Evolutionary conservation across 2,113 vertebrate genomes (phyloP).

Genomic region (Lepisosteus osseus): DNA sequence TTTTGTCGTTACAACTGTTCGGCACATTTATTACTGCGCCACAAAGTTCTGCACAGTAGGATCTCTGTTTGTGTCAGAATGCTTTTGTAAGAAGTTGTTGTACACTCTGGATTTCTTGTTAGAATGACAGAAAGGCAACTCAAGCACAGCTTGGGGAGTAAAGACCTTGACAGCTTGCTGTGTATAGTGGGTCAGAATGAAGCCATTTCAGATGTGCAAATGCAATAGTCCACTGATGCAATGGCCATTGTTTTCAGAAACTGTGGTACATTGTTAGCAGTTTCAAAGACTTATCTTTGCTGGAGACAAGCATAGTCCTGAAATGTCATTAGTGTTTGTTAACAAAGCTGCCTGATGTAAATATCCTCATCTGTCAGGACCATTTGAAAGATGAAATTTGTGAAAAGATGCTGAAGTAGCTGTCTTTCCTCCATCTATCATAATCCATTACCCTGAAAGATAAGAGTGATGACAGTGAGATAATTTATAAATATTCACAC

Average conservation of each 20-base stretch:
- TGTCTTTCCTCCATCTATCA: no score
- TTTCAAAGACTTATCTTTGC: slow-evolving; percentile 2
- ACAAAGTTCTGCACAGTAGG: background rate
- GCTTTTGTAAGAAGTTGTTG: background rate
- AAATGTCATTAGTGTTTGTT: background rate
- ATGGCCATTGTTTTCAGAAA: background rate
- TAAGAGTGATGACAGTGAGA: no score
- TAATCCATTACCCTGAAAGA: no score
- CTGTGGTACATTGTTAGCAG: background rate
- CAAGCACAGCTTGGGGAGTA: background rate
- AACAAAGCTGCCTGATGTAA: background rate
- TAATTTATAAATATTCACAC: no score
- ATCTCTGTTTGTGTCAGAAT: background rate
- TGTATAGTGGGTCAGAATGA: background rate
- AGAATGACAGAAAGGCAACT: background rate
- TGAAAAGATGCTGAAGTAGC: no score
- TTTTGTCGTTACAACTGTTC: background rate
- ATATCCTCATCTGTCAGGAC: background rate
- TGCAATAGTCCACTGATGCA: background rate
- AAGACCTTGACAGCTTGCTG: background rate
- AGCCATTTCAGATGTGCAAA: background rate
- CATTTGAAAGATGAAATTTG: background rate
- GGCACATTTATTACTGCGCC: background rate
- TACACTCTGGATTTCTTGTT: background rate
- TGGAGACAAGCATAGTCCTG: background rate